Conservation (phyloP, 1,140 invertebrate genomes). For the Trichomalopsis sarcophagae region DNA sequence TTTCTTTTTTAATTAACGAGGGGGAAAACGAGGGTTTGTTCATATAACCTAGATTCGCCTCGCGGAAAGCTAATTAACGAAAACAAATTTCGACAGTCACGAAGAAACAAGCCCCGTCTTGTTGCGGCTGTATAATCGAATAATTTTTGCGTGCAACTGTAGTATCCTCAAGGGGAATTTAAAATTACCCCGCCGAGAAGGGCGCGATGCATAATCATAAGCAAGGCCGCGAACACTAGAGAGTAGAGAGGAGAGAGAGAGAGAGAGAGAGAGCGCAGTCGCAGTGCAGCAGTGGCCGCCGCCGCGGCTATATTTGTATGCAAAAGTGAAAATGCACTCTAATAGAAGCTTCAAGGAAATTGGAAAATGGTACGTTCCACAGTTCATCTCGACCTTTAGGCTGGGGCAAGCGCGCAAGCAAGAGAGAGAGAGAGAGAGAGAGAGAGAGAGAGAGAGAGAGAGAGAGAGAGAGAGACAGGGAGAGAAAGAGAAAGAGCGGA, state of each 20-base stretch:
- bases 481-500: neutral
- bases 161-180: slow-evolving; percentile 24
- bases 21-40: no score
- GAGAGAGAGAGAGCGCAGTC: neutral
- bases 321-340: slow-evolving; percentile 50
- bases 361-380: slow-evolving; percentile 47
- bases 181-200: slow-evolving; percentile 34
- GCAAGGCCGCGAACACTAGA: neutral
- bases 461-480: no score
- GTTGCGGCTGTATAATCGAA: slow-evolving; percentile 18
- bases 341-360: slow-evolving; percentile 44
- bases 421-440: neutral
- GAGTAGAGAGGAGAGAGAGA: neutral
- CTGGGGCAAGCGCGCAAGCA: neutral
- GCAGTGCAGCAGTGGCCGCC: neutral
- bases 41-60: neutral
- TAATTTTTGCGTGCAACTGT: slow-evolving; percentile 23
- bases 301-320: slow-evolving; percentile 43
- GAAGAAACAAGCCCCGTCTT: neutral
- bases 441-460: no score
- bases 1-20: no score
- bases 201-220: slow-evolving; percentile 45
- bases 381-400: slow-evolving; percentile 32
- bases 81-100: neutral
- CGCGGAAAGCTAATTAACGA: neutral